These are phyloP conservation scores for Tholera decimalis DNA, from an alignment of 2,888 invertebrate genomes.

Conservation along the genomic window DNA sequence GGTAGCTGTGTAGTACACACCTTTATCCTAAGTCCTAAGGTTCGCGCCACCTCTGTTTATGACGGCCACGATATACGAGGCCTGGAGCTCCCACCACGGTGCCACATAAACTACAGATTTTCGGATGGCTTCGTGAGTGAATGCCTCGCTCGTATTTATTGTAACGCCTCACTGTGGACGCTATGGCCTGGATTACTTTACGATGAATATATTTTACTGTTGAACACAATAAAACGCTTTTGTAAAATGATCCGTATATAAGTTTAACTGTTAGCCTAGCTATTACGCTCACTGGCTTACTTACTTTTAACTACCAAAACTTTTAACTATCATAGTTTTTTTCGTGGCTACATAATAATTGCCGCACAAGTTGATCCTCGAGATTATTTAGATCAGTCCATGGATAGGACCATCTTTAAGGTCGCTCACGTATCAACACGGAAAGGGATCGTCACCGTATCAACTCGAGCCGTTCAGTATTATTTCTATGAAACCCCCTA, in stretches of 20 bases:
- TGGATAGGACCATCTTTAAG: too few relatives aligned
- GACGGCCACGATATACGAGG: constrained; percentile 45
- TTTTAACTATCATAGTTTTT: too few relatives aligned
- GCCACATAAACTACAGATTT: constrained; percentile 53
- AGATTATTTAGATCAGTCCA: too few relatives aligned
- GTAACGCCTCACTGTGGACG: constrained; percentile 18
- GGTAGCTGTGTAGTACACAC: constrained; percentile 7
- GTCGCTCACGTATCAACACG: too few relatives aligned
- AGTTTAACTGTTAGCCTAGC: not conserved
- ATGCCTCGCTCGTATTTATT: constrained; percentile 42
- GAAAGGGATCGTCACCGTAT: too few relatives aligned
- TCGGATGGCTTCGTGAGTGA: constrained; percentile 44
- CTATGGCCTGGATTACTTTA: constrained; percentile 5
- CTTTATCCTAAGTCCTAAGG: constrained; percentile 36
- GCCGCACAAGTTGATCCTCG: too few relatives aligned
- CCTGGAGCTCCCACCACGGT: not conserved
- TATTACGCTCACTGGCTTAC: not conserved
- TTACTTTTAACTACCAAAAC: constrained; percentile 9
- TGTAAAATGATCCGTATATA: not conserved
- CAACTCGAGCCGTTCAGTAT: too few relatives aligned
- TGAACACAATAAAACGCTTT: not conserved
- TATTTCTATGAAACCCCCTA: too few relatives aligned
- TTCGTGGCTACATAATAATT: too few relatives aligned
- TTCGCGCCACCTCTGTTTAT: constrained; percentile 49
- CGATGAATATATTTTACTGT: constrained; percentile 12